Evolutionary conservation across 2,797 vertebrate genomes (phyloP).

Genomic region (Aselliscus stoliczkanus): DNA sequence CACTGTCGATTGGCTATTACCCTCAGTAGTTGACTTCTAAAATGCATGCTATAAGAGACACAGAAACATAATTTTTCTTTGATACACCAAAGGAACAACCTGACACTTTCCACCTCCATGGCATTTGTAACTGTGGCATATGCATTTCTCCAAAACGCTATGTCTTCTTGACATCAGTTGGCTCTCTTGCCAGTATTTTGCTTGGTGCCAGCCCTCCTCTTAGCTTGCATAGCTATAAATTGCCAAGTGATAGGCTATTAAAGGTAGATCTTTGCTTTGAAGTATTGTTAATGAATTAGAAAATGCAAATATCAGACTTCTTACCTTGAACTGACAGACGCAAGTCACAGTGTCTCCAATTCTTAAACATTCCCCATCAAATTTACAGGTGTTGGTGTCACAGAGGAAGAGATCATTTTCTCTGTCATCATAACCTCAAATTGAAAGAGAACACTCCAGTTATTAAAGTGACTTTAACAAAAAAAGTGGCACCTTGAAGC

Average conservation of each 20-base stretch:
- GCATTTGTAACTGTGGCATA: slow-evolving; percentile 69
- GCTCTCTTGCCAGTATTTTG: slow-evolving; percentile 71
- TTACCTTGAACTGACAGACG: slow-evolving; percentile 99
- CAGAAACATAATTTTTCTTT: slow-evolving; percentile 14
- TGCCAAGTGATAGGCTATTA: slow-evolving; percentile 67
- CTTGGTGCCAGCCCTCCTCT: slow-evolving; percentile 70
- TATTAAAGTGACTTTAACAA: slow-evolving; percentile 35
- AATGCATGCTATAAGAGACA: slow-evolving; percentile 42
- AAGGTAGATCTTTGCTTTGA: slow-evolving; percentile 69
- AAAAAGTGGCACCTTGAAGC: neutral
- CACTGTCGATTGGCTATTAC: neutral
- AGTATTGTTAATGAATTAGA: slow-evolving; percentile 74
- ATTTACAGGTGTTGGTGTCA: slow-evolving; percentile 99
- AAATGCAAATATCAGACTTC: slow-evolving; percentile 73
- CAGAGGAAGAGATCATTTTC: slow-evolving; percentile 99
- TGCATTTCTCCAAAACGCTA: slow-evolving; percentile 70
- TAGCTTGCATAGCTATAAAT: slow-evolving; percentile 73
- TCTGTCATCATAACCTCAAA: slow-evolving; percentile 96
- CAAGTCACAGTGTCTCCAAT: slow-evolving; percentile 99
- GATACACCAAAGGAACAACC: slow-evolving; percentile 45
- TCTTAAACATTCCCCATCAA: slow-evolving; percentile 97
- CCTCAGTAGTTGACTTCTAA: neutral
- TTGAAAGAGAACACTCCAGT: slow-evolving; percentile 76
- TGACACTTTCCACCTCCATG: slow-evolving; percentile 29
- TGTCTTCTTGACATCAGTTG: slow-evolving; percentile 77